Conservation (phyloP, 2,888 invertebrate species). For the Micropterix aruncella region DNA sequence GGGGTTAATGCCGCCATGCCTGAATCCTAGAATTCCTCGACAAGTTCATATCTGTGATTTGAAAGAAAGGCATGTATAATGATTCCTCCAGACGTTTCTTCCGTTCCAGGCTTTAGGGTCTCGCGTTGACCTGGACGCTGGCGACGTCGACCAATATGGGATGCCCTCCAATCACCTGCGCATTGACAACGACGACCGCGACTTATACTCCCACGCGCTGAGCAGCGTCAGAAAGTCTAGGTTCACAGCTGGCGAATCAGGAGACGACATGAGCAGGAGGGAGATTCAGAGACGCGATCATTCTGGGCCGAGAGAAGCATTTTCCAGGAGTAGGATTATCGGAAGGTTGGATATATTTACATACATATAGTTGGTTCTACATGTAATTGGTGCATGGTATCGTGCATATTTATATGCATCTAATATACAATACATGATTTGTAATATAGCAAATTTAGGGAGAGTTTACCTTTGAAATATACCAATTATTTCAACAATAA, state of each 20-base stretch:
- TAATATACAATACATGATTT: no score
- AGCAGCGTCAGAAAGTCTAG: not conserved
- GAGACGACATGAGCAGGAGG: not conserved
- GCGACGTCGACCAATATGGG: not conserved
- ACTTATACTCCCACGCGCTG: not conserved
- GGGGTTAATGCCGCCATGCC: conserved; percentile 6
- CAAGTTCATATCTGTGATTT: conserved; percentile 2
- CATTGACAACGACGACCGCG: not conserved
- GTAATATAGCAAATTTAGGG: no score
- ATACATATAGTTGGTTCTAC: no score
- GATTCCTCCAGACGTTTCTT: conserved; percentile 53
- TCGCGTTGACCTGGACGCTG: conserved; percentile 37
- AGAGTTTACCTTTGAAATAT: no score
- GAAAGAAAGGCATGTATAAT: conserved; percentile 7
- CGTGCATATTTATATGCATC: no score
- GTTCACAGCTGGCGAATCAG: no score
- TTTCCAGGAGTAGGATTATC: not conserved
- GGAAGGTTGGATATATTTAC: not conserved
- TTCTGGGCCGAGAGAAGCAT: not conserved
- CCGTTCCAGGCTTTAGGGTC: conserved; percentile 65
- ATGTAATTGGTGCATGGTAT: no score
- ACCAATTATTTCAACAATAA: no score
- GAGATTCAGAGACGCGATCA: not conserved
- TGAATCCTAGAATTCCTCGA: no score
- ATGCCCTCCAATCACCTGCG: not conserved